phyloP scores from a whole-genome alignment of 2,888 invertebrate species.

The Alcis repandata region DNA sequence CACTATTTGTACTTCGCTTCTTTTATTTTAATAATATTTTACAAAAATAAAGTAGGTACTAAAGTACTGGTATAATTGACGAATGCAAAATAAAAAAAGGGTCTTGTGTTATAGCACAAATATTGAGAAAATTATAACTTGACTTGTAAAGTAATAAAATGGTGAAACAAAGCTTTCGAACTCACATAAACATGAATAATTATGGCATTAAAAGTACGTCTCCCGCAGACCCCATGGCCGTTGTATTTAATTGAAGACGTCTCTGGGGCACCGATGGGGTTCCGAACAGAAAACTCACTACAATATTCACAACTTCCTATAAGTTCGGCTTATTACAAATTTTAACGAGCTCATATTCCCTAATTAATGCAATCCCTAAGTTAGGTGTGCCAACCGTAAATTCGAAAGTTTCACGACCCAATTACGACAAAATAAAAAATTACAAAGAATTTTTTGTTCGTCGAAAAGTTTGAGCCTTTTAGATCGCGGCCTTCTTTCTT shows the following conservation, averaged over 20 bases:
- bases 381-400: conserved; percentile 40
- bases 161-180: not conserved
- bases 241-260: not conserved
- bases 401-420: conserved; percentile 46
- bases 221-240: not conserved
- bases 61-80: no score
- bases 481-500: conserved; percentile 21
- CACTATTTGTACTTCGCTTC: no score
- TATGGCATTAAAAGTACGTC: not conserved
- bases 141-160: not conserved
- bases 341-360: conserved; percentile 41
- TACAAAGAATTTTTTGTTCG: conserved; percentile 34
- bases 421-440: conserved; percentile 45
- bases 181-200: not conserved
- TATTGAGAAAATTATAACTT: no score
- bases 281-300: conserved; percentile 16
- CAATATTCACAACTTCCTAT: conserved; percentile 30
- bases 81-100: no score
- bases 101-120: no score
- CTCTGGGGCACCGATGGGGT: not conserved
- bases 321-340: conserved; percentile 48
- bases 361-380: conserved; percentile 47
- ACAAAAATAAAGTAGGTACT: no score
- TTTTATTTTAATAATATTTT: no score
- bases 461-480: conserved; percentile 26